A percentile compares a stretch with the other conserved stretches of the same genome.
Evolutionary conservation across 2,888 invertebrate genomes (phyloP).

Genomic region (Cynaeus angustus): DNA sequence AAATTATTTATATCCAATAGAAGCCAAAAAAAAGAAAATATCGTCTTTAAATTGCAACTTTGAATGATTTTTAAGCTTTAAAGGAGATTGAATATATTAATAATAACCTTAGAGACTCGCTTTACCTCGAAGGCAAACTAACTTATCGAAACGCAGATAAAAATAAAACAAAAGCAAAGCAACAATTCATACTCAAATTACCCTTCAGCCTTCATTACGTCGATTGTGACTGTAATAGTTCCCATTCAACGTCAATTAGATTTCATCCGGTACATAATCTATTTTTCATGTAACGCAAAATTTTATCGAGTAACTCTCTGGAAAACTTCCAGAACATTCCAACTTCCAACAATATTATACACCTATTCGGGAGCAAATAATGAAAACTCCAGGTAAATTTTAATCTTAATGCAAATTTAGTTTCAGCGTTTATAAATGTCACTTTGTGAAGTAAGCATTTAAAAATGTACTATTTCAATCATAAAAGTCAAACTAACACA

Average conservation of each 20-base stretch:
- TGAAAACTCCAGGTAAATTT: too few relatives aligned
- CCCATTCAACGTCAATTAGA: neutral
- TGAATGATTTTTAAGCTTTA: constrained; percentile 25
- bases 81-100: constrained; percentile 36
- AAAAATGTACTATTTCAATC: too few relatives aligned
- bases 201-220: constrained; percentile 22
- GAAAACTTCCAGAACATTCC: too few relatives aligned
- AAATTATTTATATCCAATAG: constrained; percentile 2
- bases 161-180: constrained; percentile 9
- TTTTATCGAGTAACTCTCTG: too few relatives aligned
- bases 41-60: constrained; percentile 24
- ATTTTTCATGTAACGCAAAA: too few relatives aligned
- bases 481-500: too few relatives aligned
- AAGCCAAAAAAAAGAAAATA: constrained; percentile 29
- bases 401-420: too few relatives aligned
- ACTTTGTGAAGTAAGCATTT: too few relatives aligned
- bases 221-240: constrained; percentile 16
- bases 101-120: constrained; percentile 18
- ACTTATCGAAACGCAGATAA: constrained; percentile 12
- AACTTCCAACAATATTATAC: too few relatives aligned
- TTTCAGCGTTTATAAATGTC: too few relatives aligned
- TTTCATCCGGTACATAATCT: too few relatives aligned
- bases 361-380: too few relatives aligned
- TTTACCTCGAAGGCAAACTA: constrained; percentile 23
- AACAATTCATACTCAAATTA: constrained; percentile 17